Evolutionary conservation across 2,113 vertebrate genomes (phyloP).

Genomic region (Corvus cornix): DNA sequence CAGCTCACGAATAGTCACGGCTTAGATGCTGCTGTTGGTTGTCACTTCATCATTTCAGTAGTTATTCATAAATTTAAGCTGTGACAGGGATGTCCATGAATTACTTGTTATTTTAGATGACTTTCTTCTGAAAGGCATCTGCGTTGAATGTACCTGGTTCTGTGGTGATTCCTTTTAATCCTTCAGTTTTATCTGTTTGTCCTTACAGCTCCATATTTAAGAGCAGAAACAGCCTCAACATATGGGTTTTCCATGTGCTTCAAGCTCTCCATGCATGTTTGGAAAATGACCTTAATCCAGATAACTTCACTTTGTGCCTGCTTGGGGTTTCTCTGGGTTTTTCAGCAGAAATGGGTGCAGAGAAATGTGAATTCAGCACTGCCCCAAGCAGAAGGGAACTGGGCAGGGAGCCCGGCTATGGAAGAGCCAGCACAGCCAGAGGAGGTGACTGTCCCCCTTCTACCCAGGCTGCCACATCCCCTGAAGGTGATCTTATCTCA

Average conservation of each 20-base stretch:
- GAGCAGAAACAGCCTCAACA: background rate
- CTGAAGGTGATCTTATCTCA: background rate
- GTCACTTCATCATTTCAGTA: background rate
- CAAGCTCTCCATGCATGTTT: background rate
- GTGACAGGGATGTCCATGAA: background rate
- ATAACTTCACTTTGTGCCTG: background rate
- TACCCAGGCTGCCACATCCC: background rate
- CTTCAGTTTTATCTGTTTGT: background rate
- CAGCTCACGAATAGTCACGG: background rate
- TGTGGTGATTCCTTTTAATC: background rate
- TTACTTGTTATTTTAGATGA: background rate
- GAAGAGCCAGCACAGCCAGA: background rate
- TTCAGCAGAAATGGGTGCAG: background rate
- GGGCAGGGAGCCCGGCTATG: background rate
- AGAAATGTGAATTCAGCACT: background rate
- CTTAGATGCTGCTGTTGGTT: background rate
- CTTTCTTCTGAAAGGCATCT: background rate
- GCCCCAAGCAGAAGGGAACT: background rate
- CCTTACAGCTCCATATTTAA: background rate
- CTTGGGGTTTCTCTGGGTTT: background rate
- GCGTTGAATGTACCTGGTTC: background rate
- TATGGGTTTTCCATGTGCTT: background rate
- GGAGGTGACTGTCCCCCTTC: background rate
- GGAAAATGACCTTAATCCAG: background rate
- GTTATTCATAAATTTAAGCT: background rate